Evolutionary conservation across 1,140 invertebrate genomes (phyloP).

Genomic region (Drosophila equinoxialis): DNA sequence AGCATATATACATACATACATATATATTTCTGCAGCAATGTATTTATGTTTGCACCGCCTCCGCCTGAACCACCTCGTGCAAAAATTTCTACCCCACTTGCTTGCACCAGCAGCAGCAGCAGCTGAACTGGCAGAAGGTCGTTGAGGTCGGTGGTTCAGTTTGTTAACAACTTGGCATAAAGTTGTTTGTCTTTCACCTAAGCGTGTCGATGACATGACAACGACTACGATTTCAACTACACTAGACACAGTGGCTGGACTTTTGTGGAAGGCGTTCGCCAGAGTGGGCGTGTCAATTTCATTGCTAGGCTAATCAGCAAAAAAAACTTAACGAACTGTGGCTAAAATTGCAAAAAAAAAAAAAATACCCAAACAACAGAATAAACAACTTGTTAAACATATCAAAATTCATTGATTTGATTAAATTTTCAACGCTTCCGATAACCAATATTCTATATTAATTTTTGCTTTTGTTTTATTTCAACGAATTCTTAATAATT

Average conservation of each 20-base stretch:
- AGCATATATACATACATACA: conserved; percentile 27
- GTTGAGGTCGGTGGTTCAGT: conserved; percentile 64
- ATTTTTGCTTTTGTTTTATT: no score
- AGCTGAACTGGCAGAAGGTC: conserved; percentile 12
- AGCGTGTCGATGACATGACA: conserved; percentile 72
- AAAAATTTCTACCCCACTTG: background rate
- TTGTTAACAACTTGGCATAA: conserved; percentile 78
- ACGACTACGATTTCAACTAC: conserved; percentile 27
- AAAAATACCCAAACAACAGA: background rate
- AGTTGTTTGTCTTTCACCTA: conserved; percentile 77
- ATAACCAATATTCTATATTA: background rate
- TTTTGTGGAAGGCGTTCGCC: no score
- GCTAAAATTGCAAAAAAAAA: conserved; percentile 26
- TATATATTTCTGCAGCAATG: conserved; percentile 65
- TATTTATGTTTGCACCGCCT: conserved; percentile 58
- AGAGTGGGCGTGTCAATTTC: conserved; percentile 33
- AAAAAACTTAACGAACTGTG: conserved; percentile 68
- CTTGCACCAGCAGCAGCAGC: background rate
- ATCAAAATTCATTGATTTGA: background rate
- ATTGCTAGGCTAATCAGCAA: conserved; percentile 64
- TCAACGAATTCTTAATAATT: no score
- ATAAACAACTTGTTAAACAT: background rate
- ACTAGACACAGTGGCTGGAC: background rate
- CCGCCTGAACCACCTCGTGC: background rate
- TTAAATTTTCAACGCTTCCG: background rate